Base-by-base conservation (phyloP, 2,113 vertebrate species). In the Lophius piscatorius region DNA sequence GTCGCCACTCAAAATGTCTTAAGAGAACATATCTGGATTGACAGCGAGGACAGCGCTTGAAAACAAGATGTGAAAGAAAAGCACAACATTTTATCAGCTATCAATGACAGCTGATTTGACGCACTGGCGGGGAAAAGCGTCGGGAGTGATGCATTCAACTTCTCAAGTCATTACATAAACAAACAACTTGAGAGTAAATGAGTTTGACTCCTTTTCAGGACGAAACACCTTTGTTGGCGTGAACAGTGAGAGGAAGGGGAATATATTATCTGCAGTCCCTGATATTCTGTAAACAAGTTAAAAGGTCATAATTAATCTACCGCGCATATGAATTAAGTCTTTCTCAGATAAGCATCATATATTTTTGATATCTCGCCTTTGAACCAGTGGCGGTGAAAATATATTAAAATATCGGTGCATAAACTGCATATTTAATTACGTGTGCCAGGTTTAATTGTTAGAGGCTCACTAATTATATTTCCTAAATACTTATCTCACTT, bases 271-370 rank as follows among this genome's bases (percentile, higher is more conserved):
- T 60, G 38, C 31, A 46, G 42, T 26, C 34, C 2, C 29, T 26
- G 39, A 38, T 61, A 74, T 52, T 70, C 47, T 57, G 62, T 55
- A 62, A 69, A 69, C 54, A 58, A 64, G 17, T 35, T 47, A 56
- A n/a, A n/a, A 76, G 54, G 69, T 71, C 45, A 40, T 33, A 54
- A 71, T 80, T 65, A 70, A 54, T 77, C 54, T 46, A 55, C 16
- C 51, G 7, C 39, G 73, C 54, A 71, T 68, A 50, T 48, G 16
- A 68, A 74, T 74, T 9, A 56, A 36, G 57, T 20, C 29, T 17
- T 60, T 47, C 16, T 24, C 26, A 36, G 67, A 74, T 70, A 58
- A 62, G 55, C 13, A 57, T 1, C 56, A 2, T 14, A 60, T 10
- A 31, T 57, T 40, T 39, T 16, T 16, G 62, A 57, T 57, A 62